Percentiles rank a stretch among this genome's conserved stretches.
Evolutionary conservation across 2,888 invertebrate genomes (phyloP).

Genomic region (Drosophila peninsularis): DNA sequence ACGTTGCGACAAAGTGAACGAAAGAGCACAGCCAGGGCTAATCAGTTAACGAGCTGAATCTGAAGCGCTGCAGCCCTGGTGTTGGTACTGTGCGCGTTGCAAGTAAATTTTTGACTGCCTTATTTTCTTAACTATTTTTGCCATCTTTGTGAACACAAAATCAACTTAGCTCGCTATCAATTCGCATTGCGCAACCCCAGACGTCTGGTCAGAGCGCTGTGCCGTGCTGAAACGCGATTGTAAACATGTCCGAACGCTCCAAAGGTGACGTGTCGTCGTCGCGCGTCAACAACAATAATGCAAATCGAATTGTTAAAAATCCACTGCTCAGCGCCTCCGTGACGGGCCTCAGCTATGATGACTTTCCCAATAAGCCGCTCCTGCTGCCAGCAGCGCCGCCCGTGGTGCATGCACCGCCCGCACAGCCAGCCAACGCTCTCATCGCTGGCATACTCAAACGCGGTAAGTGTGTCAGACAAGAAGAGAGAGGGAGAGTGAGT

Average conservation of each 20-base stretch:
- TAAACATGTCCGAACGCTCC: conserved; percentile 82
- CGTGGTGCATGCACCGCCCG: conserved; percentile 72
- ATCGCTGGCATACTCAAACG: conserved; percentile 74
- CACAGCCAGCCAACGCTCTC: conserved; percentile 57
- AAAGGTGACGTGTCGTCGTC: conserved; percentile 84
- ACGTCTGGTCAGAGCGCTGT: conserved; percentile 4
- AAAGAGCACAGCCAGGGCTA: conserved; percentile 2
- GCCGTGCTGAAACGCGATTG: conserved; percentile 24
- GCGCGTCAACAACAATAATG: conserved; percentile 82
- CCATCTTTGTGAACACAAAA: conserved; percentile 26
- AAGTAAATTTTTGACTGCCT: conserved; percentile 47
- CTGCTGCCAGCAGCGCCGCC: conserved; percentile 88
- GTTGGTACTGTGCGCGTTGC: conserved; percentile 55
- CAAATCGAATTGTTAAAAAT: conserved; percentile 86
- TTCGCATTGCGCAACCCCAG: conserved; percentile 30
- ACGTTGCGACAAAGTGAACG: conserved; percentile 17
- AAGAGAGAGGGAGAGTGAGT: background rate
- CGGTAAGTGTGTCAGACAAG: conserved; percentile 70
- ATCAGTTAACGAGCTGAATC: conserved; percentile 15
- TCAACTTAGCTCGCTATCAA: conserved; percentile 4
- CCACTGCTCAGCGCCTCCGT: conserved; percentile 90
- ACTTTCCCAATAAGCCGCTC: conserved; percentile 89
- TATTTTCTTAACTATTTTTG: conserved; percentile 33
- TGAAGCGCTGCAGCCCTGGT: conserved; percentile 38
- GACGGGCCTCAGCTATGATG: conserved; percentile 89